phyloP scores from a whole-genome alignment of 2,888 invertebrate species.

The Patella depressa region DNA sequence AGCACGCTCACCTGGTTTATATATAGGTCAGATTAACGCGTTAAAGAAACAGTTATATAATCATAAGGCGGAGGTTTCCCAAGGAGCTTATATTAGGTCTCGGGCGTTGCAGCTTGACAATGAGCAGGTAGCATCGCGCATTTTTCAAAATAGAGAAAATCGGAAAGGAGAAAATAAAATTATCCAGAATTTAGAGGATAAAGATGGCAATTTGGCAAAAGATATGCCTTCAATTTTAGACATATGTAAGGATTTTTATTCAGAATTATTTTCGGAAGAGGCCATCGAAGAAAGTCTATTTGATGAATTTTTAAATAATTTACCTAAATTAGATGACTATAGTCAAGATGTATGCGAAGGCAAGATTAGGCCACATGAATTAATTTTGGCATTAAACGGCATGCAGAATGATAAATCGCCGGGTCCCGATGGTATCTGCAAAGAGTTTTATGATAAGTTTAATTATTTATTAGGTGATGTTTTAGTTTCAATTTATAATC shows the following conservation, averaged over 20 bases:
- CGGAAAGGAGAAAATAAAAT: neutral
- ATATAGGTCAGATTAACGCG: neutral
- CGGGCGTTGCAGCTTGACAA: neutral
- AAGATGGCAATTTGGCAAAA: neutral
- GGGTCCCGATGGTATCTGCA: conserved; percentile 41
- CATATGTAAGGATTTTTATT: conserved; percentile 17
- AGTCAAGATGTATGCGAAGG: conserved; percentile 12
- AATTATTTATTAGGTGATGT: conserved; percentile 27
- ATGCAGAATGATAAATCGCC: conserved; percentile 38
- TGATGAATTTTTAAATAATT: conserved; percentile 15
- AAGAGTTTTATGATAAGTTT: conserved; percentile 38
- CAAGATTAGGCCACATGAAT: conserved; percentile 12
- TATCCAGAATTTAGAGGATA: conserved; percentile 13
- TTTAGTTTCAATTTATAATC: conserved; percentile 24
- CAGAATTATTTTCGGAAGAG: conserved; percentile 18
- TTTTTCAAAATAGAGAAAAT: conserved; percentile 4
- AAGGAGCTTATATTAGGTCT: neutral
- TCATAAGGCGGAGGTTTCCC: neutral
- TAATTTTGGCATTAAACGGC: conserved; percentile 20
- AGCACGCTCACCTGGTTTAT: neutral
- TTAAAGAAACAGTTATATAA: conserved; percentile 2
- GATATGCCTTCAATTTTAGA: conserved; percentile 17
- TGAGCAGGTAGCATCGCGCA: neutral
- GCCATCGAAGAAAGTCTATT: conserved; percentile 18
- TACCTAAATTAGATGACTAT: conserved; percentile 17